Evolutionary conservation across 1,140 invertebrate species (phyloP).

Genomic region (Ganaspis sp.): DNA sequence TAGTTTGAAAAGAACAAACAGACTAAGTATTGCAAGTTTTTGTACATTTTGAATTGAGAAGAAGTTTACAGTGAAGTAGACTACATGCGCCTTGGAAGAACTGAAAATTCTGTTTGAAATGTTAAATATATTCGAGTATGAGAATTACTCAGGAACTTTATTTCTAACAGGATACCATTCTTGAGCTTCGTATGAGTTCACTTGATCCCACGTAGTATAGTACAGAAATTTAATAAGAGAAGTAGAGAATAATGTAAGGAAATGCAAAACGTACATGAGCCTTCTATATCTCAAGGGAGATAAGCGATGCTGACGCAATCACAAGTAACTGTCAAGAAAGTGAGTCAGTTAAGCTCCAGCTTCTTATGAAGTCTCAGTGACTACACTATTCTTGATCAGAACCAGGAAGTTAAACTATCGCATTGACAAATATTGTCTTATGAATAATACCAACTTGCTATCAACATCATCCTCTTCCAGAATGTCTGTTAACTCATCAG

Average conservation of each 20-base stretch:
- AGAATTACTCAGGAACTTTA: not conserved
- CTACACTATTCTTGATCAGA: not conserved
- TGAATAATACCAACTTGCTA: not conserved
- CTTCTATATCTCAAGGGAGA: conserved; percentile 10
- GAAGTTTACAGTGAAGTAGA: no score
- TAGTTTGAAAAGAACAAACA: no score
- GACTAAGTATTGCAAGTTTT: no score
- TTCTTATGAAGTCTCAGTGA: not conserved
- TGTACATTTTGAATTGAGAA: no score
- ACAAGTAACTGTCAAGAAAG: not conserved
- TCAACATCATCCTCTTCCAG: not conserved
- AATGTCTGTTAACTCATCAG: no score
- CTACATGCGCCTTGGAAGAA: no score
- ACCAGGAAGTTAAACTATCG: not conserved
- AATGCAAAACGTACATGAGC: not conserved
- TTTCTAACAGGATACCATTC: not conserved
- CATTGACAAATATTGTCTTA: not conserved
- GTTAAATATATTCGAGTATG: not conserved
- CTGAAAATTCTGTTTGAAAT: no score
- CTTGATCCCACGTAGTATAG: not conserved
- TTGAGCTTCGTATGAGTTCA: not conserved
- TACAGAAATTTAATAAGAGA: conserved; percentile 19
- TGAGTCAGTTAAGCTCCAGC: not conserved
- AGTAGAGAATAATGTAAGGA: not conserved
- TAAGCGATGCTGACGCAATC: conserved; percentile 21